Conservation (phyloP, 2,888 invertebrate genomes). For the Amaurobius ferox region DNA sequence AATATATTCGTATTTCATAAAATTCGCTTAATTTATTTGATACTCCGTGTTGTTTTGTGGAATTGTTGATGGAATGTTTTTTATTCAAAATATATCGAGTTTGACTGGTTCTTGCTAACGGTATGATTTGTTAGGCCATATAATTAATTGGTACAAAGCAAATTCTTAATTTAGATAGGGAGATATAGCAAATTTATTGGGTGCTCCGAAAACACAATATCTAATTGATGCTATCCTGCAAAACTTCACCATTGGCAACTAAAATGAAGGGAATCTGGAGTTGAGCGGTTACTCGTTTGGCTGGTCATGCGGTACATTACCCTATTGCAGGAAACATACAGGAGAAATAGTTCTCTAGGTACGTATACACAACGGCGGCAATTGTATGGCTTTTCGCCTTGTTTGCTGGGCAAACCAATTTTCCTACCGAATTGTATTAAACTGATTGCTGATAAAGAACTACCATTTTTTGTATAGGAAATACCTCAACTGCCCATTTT, state of each 20-base stretch:
- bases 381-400: constrained; percentile 44
- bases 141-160: too few species aligned
- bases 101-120: too few species aligned
- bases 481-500: background rate
- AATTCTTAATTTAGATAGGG: too few species aligned
- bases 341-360: constrained; percentile 33
- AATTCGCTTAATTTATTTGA: too few species aligned
- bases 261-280: background rate
- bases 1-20: too few species aligned
- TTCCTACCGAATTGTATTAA: constrained; percentile 24
- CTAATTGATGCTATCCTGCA: background rate
- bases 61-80: too few species aligned
- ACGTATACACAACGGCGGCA: constrained; percentile 23
- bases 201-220: background rate
- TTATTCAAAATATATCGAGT: too few species aligned
- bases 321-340: constrained; percentile 11
- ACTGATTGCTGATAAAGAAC: constrained; percentile 3
- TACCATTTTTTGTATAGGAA: too few species aligned
- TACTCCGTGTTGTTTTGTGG: too few species aligned
- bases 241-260: background rate
- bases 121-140: too few species aligned
- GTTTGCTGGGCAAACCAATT: constrained; percentile 25
- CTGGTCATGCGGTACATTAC: constrained; percentile 39
- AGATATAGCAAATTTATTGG: too few species aligned
- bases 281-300: constrained; percentile 46